A percentile compares a stretch with the other conserved stretches of the same genome.
These are phyloP conservation scores for Characodon lateralis DNA, from an alignment of 2,797 vertebrate species.

Conservation along the genomic window DNA sequence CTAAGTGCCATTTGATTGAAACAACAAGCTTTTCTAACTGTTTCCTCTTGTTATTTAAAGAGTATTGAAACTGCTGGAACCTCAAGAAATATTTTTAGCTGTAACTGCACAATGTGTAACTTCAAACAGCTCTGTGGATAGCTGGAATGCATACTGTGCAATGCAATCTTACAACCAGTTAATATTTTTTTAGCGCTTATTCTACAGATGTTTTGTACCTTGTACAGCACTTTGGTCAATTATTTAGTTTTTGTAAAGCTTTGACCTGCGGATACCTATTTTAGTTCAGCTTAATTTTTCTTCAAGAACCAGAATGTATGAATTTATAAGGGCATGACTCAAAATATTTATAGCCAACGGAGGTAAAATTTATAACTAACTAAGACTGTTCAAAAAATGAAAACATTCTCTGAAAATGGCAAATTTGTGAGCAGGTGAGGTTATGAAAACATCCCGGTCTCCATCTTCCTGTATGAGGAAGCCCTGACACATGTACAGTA, in stretches of 20 bases:
- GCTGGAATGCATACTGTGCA: neutral
- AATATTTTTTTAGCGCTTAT: neutral
- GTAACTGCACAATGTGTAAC: neutral
- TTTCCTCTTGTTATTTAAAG: neutral
- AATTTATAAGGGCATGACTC: neutral
- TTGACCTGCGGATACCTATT: neutral
- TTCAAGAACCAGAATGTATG: neutral
- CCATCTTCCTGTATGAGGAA: too few species aligned
- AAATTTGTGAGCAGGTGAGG: too few species aligned
- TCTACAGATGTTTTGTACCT: neutral
- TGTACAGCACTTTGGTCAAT: neutral
- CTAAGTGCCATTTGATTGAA: neutral
- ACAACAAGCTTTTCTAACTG: neutral
- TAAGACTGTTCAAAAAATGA: neutral
- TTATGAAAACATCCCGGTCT: too few species aligned
- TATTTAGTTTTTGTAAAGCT: neutral
- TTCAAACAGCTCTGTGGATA: neutral
- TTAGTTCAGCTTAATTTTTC: neutral
- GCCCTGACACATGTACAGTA: too few species aligned
- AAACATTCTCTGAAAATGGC: too few species aligned
- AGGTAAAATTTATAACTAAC: neutral
- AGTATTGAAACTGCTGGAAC: neutral
- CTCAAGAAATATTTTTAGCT: neutral
- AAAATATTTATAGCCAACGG: neutral
- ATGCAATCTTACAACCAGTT: neutral